Evolutionary conservation across 2,113 vertebrate species (phyloP).

Genomic region (Crotalus tigris): DNA sequence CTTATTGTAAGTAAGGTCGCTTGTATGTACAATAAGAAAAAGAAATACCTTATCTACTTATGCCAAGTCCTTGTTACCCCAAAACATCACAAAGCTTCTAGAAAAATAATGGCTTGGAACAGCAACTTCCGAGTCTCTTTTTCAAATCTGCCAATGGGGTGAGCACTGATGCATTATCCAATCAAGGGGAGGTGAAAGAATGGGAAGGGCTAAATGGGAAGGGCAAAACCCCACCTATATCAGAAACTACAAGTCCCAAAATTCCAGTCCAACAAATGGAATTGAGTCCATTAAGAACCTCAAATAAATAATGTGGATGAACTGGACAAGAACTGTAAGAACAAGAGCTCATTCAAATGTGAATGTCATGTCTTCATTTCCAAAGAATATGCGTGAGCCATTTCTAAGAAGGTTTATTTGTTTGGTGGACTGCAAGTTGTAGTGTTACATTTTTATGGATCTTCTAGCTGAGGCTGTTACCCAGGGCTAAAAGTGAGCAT

Average conservation of each 20-base stretch:
- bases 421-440: neutral
- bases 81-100: neutral
- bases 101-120: neutral
- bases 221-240: neutral
- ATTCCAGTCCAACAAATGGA: neutral
- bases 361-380: neutral
- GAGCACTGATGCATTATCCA: neutral
- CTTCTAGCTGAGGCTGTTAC: neutral
- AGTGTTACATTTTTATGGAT: neutral
- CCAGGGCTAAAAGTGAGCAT: neutral
- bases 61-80: neutral
- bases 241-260: neutral
- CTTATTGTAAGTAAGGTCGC: neutral
- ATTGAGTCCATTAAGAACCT: neutral
- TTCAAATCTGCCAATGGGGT: neutral
- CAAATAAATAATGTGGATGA: neutral
- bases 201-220: neutral
- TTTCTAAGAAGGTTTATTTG: neutral
- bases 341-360: neutral
- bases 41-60: neutral
- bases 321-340: neutral
- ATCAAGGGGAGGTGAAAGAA: neutral
- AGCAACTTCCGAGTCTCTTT: neutral
- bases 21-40: neutral
- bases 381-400: neutral